Evolutionary conservation across 1,140 invertebrate species (phyloP), one percentile per base, ranked within the genome.

Genomic region (Homalodisca vitripennis): DNA sequence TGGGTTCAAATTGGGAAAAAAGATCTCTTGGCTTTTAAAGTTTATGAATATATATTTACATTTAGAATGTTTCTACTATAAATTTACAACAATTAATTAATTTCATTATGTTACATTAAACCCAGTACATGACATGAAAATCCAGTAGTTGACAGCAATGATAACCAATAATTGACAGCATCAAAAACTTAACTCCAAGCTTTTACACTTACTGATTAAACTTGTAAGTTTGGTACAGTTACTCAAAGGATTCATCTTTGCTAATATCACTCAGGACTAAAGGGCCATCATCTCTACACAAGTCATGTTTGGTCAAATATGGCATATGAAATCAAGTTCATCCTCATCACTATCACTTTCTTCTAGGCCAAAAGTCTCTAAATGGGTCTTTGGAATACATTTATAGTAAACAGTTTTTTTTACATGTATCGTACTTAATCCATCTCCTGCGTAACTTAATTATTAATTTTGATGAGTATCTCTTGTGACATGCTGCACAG

Each of bases 401-500:
- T 55, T 55, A 26, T 12, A 55, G 24, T 55, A 20, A 55, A 55
- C 10, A 12, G 51, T n/a, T 20, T 6, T 55, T 55, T 55, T 55
- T 55, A 20, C 51, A 55, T 26, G 10, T 55, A 20, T 55, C 51
- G 22, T 20, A 55, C 24, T 55, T 20, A 55, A 55, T 55, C 51
- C 51, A 12, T 26, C 51, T 6, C 6, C 20, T 6, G 10, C 51
- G 10, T 55, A 55, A 10, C 51, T 55, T 20, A 12, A 55, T 12
- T 12, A 55, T 55, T 20, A 55, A 55, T 55, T 55, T 26, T 6
- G 51, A 10, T 12, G 51, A 55, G 24, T 55, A 55, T 12, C 51
- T 55, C 22, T 26, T 55, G 6, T 17, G 17, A 12, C 6, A 55
- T 10, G 22, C 51, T 55, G 10, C 22, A 20, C 51, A 12, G 10